Base-by-base conservation (phyloP, 2,888 invertebrate species). In the Shargacucullia verbasci region DNA sequence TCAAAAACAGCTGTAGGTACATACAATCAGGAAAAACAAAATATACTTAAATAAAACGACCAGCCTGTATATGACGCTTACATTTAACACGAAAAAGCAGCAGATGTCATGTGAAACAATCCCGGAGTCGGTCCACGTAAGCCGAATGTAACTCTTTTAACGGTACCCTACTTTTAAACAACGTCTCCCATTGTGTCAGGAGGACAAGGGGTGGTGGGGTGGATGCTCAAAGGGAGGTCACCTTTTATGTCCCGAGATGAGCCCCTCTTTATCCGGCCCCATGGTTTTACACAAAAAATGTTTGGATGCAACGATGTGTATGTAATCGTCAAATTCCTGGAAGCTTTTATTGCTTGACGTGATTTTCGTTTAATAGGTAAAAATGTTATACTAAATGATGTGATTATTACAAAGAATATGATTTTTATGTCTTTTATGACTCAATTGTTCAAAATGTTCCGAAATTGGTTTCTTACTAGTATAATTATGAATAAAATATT, bases 81-180 rank as follows among this genome's bases (percentile, higher is more conserved):
- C 40, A 29, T 29, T 14, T 25, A 27, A 45, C 8, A 20, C 29
- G 46, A 53, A 54, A 43, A 43, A 53, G 33, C 39, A n/a, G 55
- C 38, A 57, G 12, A 65, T 64, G 45, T 58, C 52, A 63, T 40
- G 53, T 45, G 59, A 47, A 55, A 68, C 67, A 70, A 54, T 55
- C 31, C 62, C 41, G 9, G 54, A 56, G 58, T 56, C 64, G 45
- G 41, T 25, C 50, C 58, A 52, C 70, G 57, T 67, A 72, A 43
- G 49, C 66, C 72, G 69, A 63, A 71, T 61, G 76, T 80, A 71
- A 77, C 81, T 74, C 71, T 79, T 83, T 83, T 77, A 79, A 78
- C 74, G 71, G 61, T 81, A 85, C 76, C 83, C 85, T 82, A 85
- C 84, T 84, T 86, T 69, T 65, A 77, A 70, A 82, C 80, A 77